Percentiles rank a stretch among this genome's conserved stretches.
phyloP scores from a whole-genome alignment of 2,888 invertebrate genomes.

The Aspidiotus rigidus region DNA sequence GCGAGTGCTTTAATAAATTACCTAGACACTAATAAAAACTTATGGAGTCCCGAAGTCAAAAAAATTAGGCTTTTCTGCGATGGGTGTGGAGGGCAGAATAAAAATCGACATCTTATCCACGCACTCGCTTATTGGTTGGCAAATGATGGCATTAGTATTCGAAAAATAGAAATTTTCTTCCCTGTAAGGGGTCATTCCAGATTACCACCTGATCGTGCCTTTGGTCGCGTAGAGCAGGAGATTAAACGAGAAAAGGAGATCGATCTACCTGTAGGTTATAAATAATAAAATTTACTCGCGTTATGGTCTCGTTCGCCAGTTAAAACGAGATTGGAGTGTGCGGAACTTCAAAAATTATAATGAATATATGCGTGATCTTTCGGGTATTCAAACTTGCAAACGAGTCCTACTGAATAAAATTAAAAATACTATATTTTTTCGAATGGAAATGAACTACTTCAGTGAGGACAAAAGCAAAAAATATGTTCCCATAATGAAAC shows the following conservation, averaged over 20 bases:
- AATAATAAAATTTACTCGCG: not conserved
- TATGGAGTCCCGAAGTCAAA: not conserved
- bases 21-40: not conserved
- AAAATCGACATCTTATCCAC: not conserved
- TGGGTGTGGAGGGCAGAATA: not conserved
- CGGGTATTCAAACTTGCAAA: not conserved
- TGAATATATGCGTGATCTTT: not conserved
- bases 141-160: not conserved
- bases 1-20: not conserved
- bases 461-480: not conserved
- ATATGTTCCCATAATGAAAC: not conserved
- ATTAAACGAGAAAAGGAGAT: not conserved
- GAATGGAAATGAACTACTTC: not conserved
- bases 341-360: not conserved
- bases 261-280: not conserved
- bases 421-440: not conserved
- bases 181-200: not conserved
- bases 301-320: not conserved
- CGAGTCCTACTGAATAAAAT: not conserved
- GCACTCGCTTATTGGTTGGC: not conserved
- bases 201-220: not conserved
- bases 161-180: not conserved
- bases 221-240: not conserved
- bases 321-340: not conserved
- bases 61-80: not conserved